These are phyloP conservation scores for Procambarus clarkii DNA, from an alignment of 1,140 invertebrate genomes.

Conservation along the genomic window DNA sequence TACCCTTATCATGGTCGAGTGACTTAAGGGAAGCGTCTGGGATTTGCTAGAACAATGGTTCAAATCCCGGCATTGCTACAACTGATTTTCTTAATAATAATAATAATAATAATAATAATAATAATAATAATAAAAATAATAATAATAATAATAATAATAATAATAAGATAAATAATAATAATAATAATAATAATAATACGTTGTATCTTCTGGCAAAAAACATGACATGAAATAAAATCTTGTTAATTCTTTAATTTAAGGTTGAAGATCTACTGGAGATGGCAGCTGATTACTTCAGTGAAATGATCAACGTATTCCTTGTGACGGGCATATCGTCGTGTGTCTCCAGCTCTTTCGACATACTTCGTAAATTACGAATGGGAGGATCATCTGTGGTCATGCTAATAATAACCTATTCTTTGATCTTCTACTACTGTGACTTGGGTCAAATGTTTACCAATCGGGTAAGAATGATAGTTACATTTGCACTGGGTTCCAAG, in stretches of 20 bases:
- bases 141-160: not conserved
- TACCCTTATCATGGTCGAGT: too few species aligned
- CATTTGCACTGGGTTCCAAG: not conserved
- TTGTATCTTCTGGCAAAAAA: too few species aligned
- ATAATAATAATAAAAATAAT: too few species aligned
- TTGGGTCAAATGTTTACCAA: slow-evolving; percentile 1
- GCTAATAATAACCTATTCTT: not conserved
- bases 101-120: too few species aligned
- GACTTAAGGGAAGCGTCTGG: too few species aligned
- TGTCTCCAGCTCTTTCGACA: not conserved
- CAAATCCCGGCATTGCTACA: not conserved
- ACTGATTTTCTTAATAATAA: not conserved
- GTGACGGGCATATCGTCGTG: not conserved
- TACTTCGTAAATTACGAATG: not conserved
- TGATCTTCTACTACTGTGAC: not conserved
- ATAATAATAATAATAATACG: not conserved
- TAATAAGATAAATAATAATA: not conserved
- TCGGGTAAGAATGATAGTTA: not conserved
- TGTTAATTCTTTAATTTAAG: not conserved
- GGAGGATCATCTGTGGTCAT: not conserved
- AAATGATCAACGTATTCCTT: not conserved
- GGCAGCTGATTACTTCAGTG: not conserved
- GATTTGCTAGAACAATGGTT: too few species aligned
- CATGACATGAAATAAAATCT: too few species aligned
- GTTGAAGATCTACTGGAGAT: not conserved